These are phyloP conservation scores for Pachydiplax longipennis DNA, from an alignment of 2,888 invertebrate genomes.

Conservation along the genomic window DNA sequence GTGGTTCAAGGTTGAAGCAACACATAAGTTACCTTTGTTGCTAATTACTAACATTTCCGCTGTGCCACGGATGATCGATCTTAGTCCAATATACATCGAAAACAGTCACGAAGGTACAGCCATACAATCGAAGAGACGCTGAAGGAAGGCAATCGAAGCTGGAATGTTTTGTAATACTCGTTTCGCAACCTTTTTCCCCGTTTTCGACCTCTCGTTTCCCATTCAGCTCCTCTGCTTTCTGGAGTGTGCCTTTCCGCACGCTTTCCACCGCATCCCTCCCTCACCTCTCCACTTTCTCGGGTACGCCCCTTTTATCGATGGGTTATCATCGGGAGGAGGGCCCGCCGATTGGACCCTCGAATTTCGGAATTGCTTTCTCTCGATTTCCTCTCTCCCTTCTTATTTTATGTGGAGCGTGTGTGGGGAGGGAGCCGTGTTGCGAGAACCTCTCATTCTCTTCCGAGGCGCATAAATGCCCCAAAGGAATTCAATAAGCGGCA, in stretches of 20 bases:
- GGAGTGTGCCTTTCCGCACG: not conserved
- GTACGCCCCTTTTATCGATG: slow-evolving; percentile 16
- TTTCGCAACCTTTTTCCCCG: not conserved
- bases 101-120: no score
- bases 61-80: no score
- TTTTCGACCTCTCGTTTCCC: not conserved
- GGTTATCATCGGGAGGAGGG: slow-evolving; percentile 26
- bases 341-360: slow-evolving; percentile 19
- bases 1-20: no score
- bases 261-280: not conserved
- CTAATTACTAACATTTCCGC: no score
- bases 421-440: not conserved
- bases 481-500: slow-evolving; percentile 14
- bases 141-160: not conserved
- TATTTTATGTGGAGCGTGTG: slow-evolving; percentile 14
- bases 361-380: slow-evolving; percentile 17
- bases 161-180: not conserved
- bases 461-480: not conserved
- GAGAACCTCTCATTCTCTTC: not conserved
- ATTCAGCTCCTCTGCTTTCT: not conserved
- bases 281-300: not conserved
- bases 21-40: no score
- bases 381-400: not conserved
- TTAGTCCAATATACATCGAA: no score
- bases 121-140: not conserved